These are phyloP conservation scores for Melanogrammus aeglefinus DNA, from an alignment of 2,797 vertebrate genomes.

Conservation along the genomic window DNA sequence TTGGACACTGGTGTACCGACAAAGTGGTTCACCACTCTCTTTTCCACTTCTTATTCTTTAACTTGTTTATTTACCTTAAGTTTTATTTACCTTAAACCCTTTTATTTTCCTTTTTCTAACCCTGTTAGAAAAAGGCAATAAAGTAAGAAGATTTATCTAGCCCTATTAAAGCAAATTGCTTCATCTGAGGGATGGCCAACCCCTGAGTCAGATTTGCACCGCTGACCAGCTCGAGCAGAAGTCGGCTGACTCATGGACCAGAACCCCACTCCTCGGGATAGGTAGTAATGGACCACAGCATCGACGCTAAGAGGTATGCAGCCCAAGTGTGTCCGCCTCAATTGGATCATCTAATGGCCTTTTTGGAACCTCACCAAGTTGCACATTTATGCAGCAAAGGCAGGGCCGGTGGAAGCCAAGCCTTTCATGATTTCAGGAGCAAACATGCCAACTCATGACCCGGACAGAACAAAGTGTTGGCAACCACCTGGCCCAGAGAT, in stretches of 20 bases:
- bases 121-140: neutral
- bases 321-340: neutral
- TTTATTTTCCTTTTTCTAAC: too few species aligned
- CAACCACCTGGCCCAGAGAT: neutral
- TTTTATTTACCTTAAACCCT: too few species aligned
- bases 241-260: neutral
- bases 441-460: neutral
- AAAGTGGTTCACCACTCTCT: neutral
- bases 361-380: neutral
- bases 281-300: neutral
- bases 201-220: neutral
- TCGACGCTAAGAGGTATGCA: neutral
- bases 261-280: neutral
- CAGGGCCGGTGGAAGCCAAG: neutral
- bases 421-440: neutral
- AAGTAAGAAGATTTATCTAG: neutral
- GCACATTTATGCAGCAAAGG: neutral
- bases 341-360: neutral
- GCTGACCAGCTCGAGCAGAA: neutral
- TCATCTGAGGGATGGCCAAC: neutral
- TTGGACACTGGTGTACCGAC: neutral
- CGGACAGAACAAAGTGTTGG: neutral
- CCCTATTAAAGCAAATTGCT: neutral
- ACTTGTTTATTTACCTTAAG: too few species aligned
- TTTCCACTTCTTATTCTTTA: neutral